phyloP scores from a whole-genome alignment of 2,113 vertebrate species.

The Pyrgilauda ruficollis region DNA sequence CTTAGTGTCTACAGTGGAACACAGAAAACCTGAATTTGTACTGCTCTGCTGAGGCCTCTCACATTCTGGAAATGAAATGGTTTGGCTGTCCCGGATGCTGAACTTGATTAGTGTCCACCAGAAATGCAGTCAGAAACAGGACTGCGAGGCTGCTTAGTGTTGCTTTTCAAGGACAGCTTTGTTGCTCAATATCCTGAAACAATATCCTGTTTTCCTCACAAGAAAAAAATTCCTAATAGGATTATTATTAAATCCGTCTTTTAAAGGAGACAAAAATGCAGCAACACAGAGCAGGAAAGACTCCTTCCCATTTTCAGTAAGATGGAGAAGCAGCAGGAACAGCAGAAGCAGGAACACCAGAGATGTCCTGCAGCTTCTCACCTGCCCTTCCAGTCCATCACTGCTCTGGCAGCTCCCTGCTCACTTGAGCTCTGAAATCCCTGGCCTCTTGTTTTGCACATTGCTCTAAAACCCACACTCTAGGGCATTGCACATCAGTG shows the following conservation, averaged over 20 bases:
- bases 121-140: background rate
- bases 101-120: background rate
- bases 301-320: background rate
- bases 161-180: conserved; percentile 54
- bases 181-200: conserved; percentile 57
- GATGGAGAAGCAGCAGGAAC: background rate
- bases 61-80: background rate
- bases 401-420: background rate
- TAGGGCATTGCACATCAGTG: background rate
- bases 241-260: conserved; percentile 57
- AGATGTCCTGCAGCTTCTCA: background rate
- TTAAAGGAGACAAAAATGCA: conserved; percentile 11
- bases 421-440: background rate
- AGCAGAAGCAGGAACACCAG: background rate
- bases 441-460: background rate
- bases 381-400: background rate
- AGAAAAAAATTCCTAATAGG: conserved; percentile 47
- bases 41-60: background rate
- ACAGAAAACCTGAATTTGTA: background rate
- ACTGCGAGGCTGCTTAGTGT: background rate
- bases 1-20: background rate
- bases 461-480: background rate
- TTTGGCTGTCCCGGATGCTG: background rate
- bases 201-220: conserved; percentile 59
- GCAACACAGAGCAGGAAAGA: background rate